These are phyloP conservation scores for Tapirus terrestris DNA, from an alignment of 2,113 vertebrate genomes.

Conservation along the genomic window DNA sequence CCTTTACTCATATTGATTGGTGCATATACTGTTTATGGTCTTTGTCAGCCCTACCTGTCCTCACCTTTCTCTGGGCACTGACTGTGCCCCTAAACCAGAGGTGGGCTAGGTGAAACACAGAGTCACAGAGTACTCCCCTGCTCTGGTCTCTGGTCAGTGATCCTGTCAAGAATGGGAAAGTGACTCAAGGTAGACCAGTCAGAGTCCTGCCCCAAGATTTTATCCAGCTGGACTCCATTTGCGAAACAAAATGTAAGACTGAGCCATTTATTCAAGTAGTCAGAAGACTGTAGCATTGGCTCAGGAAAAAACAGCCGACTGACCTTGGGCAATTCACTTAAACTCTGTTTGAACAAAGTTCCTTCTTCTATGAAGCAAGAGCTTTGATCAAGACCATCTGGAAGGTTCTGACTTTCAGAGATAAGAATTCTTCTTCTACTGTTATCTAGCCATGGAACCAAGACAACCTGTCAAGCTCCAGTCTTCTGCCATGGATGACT, in stretches of 20 bases:
- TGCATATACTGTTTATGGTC: background rate
- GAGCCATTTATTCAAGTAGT: conserved; percentile 10
- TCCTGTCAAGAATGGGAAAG: background rate
- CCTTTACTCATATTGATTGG: background rate
- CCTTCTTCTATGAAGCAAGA: background rate
- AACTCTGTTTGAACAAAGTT: background rate
- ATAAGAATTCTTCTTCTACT: background rate
- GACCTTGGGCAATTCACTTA: background rate
- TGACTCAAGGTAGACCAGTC: background rate
- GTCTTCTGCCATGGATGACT: background rate
- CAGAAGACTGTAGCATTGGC: background rate
- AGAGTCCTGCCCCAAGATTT: background rate
- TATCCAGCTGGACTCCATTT: background rate
- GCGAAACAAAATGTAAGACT: conserved; percentile 25
- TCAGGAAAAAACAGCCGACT: background rate
- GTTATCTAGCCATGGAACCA: background rate
- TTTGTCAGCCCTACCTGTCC: background rate
- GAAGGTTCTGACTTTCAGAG: background rate
- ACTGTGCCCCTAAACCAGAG: background rate
- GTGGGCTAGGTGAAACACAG: background rate
- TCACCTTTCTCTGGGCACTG: background rate
- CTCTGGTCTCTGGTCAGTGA: background rate
- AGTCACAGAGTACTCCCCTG: background rate
- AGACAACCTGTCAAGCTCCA: background rate
- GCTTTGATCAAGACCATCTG: background rate